These are phyloP conservation scores for Tangara arthus DNA, from an alignment of 2,797 vertebrate species.

Conservation along the genomic window DNA sequence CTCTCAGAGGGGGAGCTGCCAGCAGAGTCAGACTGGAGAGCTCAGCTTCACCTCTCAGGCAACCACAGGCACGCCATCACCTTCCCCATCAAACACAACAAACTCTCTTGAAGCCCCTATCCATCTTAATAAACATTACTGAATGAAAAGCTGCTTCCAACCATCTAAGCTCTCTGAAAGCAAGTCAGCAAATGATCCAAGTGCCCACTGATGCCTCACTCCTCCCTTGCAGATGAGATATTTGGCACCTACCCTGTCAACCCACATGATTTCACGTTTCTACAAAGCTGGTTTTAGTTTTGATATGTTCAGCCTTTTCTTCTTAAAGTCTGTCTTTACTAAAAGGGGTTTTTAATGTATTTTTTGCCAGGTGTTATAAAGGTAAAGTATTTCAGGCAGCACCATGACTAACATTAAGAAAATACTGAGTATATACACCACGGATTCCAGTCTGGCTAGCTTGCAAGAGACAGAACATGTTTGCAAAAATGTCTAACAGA, in stretches of 20 bases:
- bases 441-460: neutral
- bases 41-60: neutral
- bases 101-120: neutral
- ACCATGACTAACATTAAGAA: neutral
- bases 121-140: neutral
- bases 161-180: neutral
- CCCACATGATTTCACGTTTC: accelerated
- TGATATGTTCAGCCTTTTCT: neutral
- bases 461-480: neutral
- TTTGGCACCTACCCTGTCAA: neutral
- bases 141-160: neutral
- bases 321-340: neutral
- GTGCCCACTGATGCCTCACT: neutral
- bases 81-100: neutral
- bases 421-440: neutral
- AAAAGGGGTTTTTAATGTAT: neutral
- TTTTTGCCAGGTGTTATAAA: neutral
- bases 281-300: neutral
- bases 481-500: slow-evolving; percentile 3
- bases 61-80: neutral
- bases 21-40: neutral
- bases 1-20: accelerated
- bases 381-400: neutral
- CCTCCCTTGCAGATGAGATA: neutral
- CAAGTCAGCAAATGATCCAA: neutral